phyloP scores from a whole-genome alignment of 2,888 invertebrate genomes.

The Sarcophaga subvicina region DNA sequence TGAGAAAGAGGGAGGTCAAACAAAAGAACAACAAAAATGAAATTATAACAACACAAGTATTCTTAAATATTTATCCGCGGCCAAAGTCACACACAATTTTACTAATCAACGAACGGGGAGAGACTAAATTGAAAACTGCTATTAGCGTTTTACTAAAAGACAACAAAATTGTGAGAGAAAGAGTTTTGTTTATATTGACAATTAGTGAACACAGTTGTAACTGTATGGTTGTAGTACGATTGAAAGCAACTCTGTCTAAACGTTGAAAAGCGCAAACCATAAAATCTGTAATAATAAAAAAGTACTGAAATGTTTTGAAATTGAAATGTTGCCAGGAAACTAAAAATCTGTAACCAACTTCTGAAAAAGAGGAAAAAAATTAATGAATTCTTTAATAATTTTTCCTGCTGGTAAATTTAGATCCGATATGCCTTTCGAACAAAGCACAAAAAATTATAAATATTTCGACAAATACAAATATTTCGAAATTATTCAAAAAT shows the following conservation, averaged over 20 bases:
- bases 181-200: slow-evolving; percentile 30
- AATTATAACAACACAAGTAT: not conserved
- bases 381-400: too few species aligned
- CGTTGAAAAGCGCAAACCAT: not conserved
- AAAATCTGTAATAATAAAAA: too few species aligned
- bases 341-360: too few species aligned
- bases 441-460: too few species aligned
- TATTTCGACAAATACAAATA: too few species aligned
- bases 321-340: too few species aligned
- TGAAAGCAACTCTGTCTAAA: slow-evolving; percentile 33
- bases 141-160: slow-evolving; percentile 30
- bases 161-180: slow-evolving; percentile 1
- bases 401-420: too few species aligned
- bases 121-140: slow-evolving; percentile 49
- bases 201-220: slow-evolving; percentile 51
- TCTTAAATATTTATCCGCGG: slow-evolving; percentile 6
- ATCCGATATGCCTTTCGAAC: too few species aligned
- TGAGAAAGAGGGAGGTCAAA: slow-evolving; percentile 49
- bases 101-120: slow-evolving; percentile 55
- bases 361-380: too few species aligned
- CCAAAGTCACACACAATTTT: slow-evolving; percentile 38
- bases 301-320: too few species aligned
- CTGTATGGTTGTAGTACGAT: not conserved
- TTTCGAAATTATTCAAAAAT: too few species aligned
- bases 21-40: slow-evolving; percentile 49